These are phyloP conservation scores for Dastarcus helophoroides DNA, from an alignment of 2,888 invertebrate species.

Conservation along the genomic window DNA sequence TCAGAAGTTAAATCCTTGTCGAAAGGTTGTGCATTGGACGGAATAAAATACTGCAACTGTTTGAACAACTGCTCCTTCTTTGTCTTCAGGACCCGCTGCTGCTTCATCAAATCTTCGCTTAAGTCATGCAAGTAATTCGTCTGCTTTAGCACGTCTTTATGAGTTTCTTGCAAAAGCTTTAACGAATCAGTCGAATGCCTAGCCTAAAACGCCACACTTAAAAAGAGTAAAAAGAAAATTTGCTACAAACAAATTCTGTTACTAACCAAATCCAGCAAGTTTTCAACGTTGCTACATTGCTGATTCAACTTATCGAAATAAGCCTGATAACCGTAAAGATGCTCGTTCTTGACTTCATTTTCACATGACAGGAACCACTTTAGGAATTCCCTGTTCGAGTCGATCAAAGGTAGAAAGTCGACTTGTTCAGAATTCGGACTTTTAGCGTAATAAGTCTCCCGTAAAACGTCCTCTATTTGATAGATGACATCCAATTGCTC, in stretches of 20 bases:
- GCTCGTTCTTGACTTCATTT: constrained; percentile 55
- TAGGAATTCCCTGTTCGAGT: constrained; percentile 59
- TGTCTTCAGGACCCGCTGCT: constrained; percentile 72
- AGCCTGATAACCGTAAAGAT: constrained; percentile 55
- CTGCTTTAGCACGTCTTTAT: constrained; percentile 79
- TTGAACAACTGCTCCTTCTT: constrained; percentile 71
- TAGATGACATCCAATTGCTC: constrained; percentile 61
- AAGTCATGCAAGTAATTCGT: constrained; percentile 85
- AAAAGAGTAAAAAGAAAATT: constrained; percentile 6
- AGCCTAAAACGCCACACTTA: too few species aligned
- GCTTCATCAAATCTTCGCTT: constrained; percentile 82
- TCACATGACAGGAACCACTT: constrained; percentile 66
- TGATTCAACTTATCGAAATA: constrained; percentile 62
- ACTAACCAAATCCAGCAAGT: too few species aligned
- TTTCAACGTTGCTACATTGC: constrained; percentile 56
- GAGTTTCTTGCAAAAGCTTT: constrained; percentile 61
- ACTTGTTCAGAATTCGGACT: too few species aligned
- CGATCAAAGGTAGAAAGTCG: constrained; percentile 34
- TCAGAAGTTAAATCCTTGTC: constrained; percentile 45
- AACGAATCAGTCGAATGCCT: constrained; percentile 49
- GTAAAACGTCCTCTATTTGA: constrained; percentile 41
- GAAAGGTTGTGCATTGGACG: constrained; percentile 41
- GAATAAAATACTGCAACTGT: constrained; percentile 74
- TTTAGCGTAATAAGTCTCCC: constrained; percentile 22
- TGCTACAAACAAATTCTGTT: too few species aligned